Conservation (phyloP, 2,113 vertebrate genomes). For the Telmatochromis sp. region DNA sequence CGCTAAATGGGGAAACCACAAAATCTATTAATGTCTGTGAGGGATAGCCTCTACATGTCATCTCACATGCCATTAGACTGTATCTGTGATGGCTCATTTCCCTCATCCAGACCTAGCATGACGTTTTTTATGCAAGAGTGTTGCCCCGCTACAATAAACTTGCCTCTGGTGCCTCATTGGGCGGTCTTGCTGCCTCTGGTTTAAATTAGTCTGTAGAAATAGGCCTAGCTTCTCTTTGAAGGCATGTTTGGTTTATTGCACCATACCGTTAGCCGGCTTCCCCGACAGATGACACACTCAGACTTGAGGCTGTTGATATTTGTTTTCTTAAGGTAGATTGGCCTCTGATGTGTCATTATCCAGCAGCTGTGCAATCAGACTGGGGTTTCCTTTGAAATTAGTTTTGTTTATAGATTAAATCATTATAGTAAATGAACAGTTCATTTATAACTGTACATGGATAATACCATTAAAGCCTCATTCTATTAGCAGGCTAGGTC, state of each 20-base stretch:
- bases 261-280: neutral
- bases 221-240: neutral
- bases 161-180: neutral
- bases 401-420: neutral
- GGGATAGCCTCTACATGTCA: neutral
- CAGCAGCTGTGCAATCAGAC: neutral
- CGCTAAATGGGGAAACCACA: neutral
- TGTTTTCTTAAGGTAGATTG: neutral
- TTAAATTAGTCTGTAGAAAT: neutral
- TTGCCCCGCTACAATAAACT: fast-evolving
- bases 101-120: neutral
- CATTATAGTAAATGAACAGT: neutral
- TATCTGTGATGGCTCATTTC: neutral
- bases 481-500: neutral
- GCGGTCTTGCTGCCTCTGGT: neutral
- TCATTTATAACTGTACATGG: neutral
- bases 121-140: neutral
- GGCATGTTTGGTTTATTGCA: neutral
- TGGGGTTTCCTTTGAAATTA: neutral
- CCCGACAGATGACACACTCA: neutral
- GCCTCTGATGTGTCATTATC: neutral
- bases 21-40: neutral
- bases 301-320: neutral
- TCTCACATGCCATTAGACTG: neutral
- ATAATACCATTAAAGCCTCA: neutral